Evolutionary conservation across 2,888 invertebrate species (phyloP), one percentile per base, ranked within the genome.

Genomic region (Acrobasis suavella): DNA sequence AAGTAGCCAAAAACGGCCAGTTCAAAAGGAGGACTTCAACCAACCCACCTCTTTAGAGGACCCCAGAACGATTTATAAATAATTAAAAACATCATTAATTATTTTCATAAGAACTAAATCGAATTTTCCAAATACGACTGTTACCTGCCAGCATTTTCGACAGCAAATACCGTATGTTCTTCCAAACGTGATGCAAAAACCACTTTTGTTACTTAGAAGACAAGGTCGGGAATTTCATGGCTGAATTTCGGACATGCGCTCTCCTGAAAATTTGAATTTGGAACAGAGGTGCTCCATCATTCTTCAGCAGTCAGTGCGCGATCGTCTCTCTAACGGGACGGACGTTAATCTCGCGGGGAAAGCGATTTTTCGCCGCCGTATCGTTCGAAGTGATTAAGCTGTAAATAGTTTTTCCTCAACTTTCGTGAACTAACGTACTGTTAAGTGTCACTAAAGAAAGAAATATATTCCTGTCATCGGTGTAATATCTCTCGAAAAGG

Each of bases 231-330:
- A 71, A 65, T 75, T 0, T 49, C 46, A 38, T 62, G 62, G 0
- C 1, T 0, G 14, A 2, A 17, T 16, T 16, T 5, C 55, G 56
- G 68, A 74, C 76, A 77, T 85, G 74, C 67, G 81, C 73, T 74
- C 69, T 83, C 75, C 65, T 74, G 64, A 68, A 74, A 65, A 71
- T 77, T 69, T 50, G 64, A 65, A 68, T 65, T 67, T 64, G 68
- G 73, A 72, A 73, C 72, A 69, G 74, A 82, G 83, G 83, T 85
- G 83, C 83, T 85, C 77, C 75, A 80, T 83, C 76, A 82, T 82
- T 84, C 82, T 73, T 81, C 79, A 78, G 67, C 54, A 64, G 71
- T 72, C 82, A 85, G 86, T 86, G 74, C 72, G 71, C 78, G 75
- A 66, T 66, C 65, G 75, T 64, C 77, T 63, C 69, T 75, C 58